These are phyloP conservation scores for Caiman crocodilus DNA, from an alignment of 2,797 vertebrate species.

Conservation along the genomic window DNA sequence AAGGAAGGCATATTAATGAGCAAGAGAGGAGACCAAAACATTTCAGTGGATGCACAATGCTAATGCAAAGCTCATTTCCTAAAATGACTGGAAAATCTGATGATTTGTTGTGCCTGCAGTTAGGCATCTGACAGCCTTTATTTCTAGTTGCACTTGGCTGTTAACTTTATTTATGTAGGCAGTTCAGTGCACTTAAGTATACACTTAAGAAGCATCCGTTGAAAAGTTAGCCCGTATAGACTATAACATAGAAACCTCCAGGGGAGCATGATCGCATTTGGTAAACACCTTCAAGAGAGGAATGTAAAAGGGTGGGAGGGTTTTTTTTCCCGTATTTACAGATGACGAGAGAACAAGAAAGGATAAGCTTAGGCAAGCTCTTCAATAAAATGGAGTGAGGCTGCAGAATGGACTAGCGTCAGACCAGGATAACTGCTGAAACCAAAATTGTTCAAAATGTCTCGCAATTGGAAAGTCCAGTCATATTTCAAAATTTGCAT, in stretches of 20 bases:
- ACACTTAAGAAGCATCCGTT: slow-evolving; percentile 8
- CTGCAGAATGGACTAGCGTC: not conserved
- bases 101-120: not conserved
- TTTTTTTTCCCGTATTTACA: not conserved
- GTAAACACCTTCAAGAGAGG: slow-evolving; percentile 38
- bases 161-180: not conserved
- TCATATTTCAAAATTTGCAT: not conserved
- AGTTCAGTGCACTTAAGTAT: slow-evolving; percentile 16
- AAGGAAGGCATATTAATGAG: not conserved
- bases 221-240: slow-evolving; percentile 20
- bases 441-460: not conserved
- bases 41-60: not conserved
- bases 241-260: not conserved
- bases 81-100: slow-evolving; percentile 40
- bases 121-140: not conserved
- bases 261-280: not conserved
- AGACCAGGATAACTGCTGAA: not conserved
- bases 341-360: not conserved
- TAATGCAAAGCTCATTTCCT: slow-evolving; percentile 35
- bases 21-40: not conserved
- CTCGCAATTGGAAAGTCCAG: not conserved
- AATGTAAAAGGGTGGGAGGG: not conserved
- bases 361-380: fast-evolving
- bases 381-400: not conserved
- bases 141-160: slow-evolving; percentile 6